Conservation (phyloP, 1,140 invertebrate genomes). For the Drosophila micromelanica region DNA sequence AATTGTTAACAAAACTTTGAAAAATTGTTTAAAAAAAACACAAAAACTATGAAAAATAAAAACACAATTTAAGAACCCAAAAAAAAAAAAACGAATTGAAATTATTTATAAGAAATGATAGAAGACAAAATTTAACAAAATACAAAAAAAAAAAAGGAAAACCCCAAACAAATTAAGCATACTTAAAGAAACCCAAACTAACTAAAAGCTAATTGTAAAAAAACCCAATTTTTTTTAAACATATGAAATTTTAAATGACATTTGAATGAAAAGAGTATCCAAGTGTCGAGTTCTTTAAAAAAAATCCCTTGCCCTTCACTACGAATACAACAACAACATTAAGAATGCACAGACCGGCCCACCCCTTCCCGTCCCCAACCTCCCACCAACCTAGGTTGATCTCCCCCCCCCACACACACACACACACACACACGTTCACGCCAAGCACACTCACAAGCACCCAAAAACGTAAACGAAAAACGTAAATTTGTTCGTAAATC, state of each 20-base stretch:
- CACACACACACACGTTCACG: slow-evolving; percentile 1
- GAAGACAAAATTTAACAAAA: slow-evolving; percentile 32
- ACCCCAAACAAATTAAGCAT: slow-evolving; percentile 28
- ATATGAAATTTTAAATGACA: slow-evolving; percentile 24
- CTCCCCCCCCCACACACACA: background rate
- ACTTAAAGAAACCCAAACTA: slow-evolving; percentile 33
- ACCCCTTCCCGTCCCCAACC: background rate
- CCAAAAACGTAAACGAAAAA: slow-evolving; percentile 55
- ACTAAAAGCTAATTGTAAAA: slow-evolving; percentile 54
- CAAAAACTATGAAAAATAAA: slow-evolving; percentile 31
- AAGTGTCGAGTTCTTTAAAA: slow-evolving; percentile 1
- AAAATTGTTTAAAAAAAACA: slow-evolving; percentile 48
- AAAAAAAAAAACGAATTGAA: slow-evolving; percentile 65
- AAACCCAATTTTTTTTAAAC: slow-evolving; percentile 51
- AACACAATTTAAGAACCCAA: slow-evolving; percentile 21
- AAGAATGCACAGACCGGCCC: slow-evolving; percentile 23
- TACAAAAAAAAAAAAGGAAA: slow-evolving; percentile 22
- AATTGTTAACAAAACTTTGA: slow-evolving; percentile 69
- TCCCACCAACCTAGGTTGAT: background rate
- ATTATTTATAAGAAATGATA: slow-evolving; percentile 62
- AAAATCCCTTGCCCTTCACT: background rate
- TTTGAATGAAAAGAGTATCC: slow-evolving; percentile 13
- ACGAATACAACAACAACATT: background rate
- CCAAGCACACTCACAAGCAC: slow-evolving; percentile 42
- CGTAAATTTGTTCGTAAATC: slow-evolving; percentile 43